A percentile compares a stretch with the other conserved stretches of the same genome.
These are phyloP conservation scores for Ericerus pela DNA, from an alignment of 1,140 invertebrate species.

Conservation along the genomic window DNA sequence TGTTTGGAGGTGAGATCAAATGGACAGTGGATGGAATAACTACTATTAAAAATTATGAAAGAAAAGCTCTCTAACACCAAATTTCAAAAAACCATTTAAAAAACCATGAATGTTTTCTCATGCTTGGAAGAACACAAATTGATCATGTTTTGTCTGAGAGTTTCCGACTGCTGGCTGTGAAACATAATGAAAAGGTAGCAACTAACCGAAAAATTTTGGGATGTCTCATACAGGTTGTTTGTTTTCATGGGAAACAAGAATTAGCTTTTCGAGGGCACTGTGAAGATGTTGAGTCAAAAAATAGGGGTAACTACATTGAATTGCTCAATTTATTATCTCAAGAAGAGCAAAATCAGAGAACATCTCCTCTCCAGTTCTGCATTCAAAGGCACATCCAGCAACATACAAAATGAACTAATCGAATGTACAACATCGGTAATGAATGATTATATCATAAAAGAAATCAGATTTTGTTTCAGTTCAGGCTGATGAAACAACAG, in stretches of 20 bases:
- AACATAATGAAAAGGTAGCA: conserved; percentile 15
- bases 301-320: conserved; percentile 27
- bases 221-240: conserved; percentile 23
- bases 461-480: conserved; percentile 27
- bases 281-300: conserved; percentile 21
- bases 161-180: not conserved
- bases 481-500: conserved; percentile 27
- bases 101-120: conserved; percentile 1
- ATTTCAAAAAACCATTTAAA: not conserved
- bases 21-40: conserved; percentile 12
- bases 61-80: not conserved
- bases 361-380: too few species aligned
- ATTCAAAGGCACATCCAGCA: conserved; percentile 27
- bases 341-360: too few species aligned
- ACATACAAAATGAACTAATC: conserved; percentile 29
- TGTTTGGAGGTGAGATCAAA: conserved; percentile 11
- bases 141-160: not conserved
- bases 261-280: conserved; percentile 26
- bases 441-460: conserved; percentile 23
- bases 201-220: conserved; percentile 14
- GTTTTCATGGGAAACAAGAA: conserved; percentile 26
- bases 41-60: not conserved
- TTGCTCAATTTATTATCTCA: conserved; percentile 20
- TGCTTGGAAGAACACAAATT: not conserved
- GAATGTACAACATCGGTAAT: conserved; percentile 25